Percentiles rank a stretch among this genome's conserved stretches.
These are phyloP conservation scores for Halocaridina rubra DNA, from an alignment of 2,888 invertebrate species.

Conservation along the genomic window DNA sequence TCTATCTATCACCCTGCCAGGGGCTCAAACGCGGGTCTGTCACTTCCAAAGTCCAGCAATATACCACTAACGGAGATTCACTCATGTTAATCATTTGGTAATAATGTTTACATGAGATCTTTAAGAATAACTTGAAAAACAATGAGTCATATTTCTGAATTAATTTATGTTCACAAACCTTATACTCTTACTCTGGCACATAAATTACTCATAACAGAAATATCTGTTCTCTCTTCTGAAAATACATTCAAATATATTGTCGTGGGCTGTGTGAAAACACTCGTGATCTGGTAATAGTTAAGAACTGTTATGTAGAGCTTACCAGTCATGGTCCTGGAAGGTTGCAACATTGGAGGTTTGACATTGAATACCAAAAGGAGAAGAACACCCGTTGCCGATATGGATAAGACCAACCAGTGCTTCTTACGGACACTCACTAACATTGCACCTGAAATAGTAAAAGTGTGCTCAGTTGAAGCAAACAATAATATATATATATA, in stretches of 20 bases:
- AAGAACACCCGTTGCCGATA: slow-evolving; percentile 38
- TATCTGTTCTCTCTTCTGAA: no score
- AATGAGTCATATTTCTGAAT: not conserved
- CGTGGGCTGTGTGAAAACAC: no score
- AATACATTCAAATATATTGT: no score
- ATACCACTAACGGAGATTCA: no score
- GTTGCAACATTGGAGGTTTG: not conserved
- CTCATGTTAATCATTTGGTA: no score
- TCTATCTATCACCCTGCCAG: no score
- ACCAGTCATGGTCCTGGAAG: not conserved
- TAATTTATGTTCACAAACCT: not conserved
- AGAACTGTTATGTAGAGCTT: not conserved
- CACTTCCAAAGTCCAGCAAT: no score
- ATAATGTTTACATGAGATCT: no score
- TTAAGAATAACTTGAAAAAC: not conserved
- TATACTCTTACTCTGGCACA: not conserved
- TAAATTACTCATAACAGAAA: not conserved
- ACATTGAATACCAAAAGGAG: slow-evolving; percentile 30
- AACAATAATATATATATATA: not conserved
- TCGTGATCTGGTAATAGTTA: no score
- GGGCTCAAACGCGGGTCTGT: no score
- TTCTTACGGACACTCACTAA: slow-evolving; percentile 32
- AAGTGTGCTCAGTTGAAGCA: not conserved
- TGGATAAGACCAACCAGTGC: slow-evolving; percentile 38
- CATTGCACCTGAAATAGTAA: slow-evolving; percentile 16